Conservation (phyloP, 2,113 vertebrate genomes). For the Corydoras maculifer region DNA sequence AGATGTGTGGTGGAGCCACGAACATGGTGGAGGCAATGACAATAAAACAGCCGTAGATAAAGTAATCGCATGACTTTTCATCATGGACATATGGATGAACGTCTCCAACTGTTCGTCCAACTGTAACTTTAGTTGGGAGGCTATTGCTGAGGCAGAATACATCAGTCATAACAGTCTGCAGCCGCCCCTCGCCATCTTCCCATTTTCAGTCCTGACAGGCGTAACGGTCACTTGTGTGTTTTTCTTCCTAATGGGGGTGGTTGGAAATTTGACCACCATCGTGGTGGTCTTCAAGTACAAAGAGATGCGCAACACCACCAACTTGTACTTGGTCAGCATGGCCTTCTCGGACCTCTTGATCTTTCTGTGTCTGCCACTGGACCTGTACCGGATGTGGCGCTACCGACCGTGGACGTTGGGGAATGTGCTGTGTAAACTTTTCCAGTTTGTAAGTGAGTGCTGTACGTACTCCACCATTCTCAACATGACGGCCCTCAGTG, state of each 20-base stretch:
- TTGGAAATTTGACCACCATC: conserved; percentile 89
- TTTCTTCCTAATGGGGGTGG: conserved; percentile 78
- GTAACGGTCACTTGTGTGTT: conserved; percentile 80
- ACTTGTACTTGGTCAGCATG: conserved; percentile 96
- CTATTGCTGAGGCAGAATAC: conserved; percentile 41
- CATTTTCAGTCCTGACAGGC: conserved; percentile 77
- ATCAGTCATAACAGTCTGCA: background rate
- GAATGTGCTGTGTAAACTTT: conserved; percentile 88
- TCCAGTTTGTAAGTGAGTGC: conserved; percentile 91
- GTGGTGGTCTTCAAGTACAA: conserved; percentile 84
- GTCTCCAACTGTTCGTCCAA: conserved; percentile 60
- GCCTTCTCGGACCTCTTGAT: conserved; percentile 92
- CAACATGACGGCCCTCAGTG: conserved; percentile 90
- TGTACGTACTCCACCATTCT: conserved; percentile 95
- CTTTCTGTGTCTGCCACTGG: conserved; percentile 92
- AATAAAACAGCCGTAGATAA: background rate
- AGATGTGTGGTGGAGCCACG: background rate
- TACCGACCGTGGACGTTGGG: conserved; percentile 92
- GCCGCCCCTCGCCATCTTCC: conserved; percentile 70
- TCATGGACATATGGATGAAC: conserved; percentile 72
- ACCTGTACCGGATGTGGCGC: conserved; percentile 91
- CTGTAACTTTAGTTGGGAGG: conserved; percentile 67
- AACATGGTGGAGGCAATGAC: conserved; percentile 1
- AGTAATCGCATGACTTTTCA: conserved; percentile 45
- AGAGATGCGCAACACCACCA: conserved; percentile 92